Evolutionary conservation across 2,113 vertebrate species (phyloP), one percentile per base, ranked within the genome.

Genomic region (Istiophorus platypterus): DNA sequence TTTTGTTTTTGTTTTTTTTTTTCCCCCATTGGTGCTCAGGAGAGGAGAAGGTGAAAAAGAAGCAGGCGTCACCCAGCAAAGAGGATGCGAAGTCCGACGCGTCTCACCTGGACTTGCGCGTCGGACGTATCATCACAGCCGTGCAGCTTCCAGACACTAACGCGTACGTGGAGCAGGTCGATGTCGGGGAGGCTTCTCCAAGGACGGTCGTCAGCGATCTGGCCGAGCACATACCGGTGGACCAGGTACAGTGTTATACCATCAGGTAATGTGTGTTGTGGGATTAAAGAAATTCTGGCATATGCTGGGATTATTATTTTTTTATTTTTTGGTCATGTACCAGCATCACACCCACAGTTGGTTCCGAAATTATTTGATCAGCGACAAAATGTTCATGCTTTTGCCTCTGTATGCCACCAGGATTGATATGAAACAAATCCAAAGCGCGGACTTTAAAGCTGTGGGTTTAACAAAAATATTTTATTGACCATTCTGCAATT

Each of bases 121-220:
- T 98, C 78, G 97, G 97, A 69, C 94, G 95, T 66, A 96, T 99
- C 70, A n/a, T 96, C 65, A 88, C 90, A 69, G 96, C 94, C 0
- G 84, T 93, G 87, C 97, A 97, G 81, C 96, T 97, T 63, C 97
- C 96, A 0, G 97, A 98, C 85, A 96, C 96, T 10, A 96, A 98
- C 68, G n/a, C 98, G 2, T 98, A 96, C 31, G 93, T 98, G 64
- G 96, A 97, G 88, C 94, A 98, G 88, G 94, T 99, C 17, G 97
- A 99, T 78, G 93, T 98, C 78, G 98, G 97, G 64, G 97, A 99
- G 86, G 81, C 84, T 7, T 85, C 81, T 49, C 94, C 93, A 45
- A 96, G 97, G 80, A 98, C 96, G 5, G 97, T 99, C 61, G 96
- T 99, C 93, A 98, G 97, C 0, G 96, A 97, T 62, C 94, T 99